Evolutionary conservation across 2,113 vertebrate species (phyloP).

Genomic region (Egretta garzetta): DNA sequence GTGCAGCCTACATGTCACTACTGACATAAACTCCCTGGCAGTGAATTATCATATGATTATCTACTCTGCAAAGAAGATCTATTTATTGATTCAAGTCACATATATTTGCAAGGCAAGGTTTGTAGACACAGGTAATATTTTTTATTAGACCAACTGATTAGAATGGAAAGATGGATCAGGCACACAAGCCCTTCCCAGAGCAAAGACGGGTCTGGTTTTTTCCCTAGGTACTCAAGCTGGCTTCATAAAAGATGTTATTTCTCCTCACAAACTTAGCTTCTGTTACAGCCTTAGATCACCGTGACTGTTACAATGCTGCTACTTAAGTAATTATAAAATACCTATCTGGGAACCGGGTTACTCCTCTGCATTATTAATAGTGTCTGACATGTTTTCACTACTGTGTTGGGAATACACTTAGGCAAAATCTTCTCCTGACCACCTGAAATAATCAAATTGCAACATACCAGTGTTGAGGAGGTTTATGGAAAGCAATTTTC

Average conservation of each 20-base stretch:
- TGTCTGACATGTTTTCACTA: not conserved
- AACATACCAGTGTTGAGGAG: not conserved
- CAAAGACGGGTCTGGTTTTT: not conserved
- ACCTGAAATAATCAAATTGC: not conserved
- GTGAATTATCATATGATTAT: slow-evolving; percentile 21
- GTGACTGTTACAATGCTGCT: not conserved
- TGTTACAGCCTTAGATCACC: not conserved
- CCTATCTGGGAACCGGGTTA: not conserved
- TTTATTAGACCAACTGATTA: slow-evolving; percentile 42
- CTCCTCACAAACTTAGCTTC: not conserved
- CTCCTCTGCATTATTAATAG: slow-evolving; percentile 10
- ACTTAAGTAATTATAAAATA: slow-evolving; percentile 23
- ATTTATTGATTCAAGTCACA: slow-evolving; percentile 41
- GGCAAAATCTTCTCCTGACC: not conserved
- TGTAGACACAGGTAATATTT: slow-evolving; percentile 37
- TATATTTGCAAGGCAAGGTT: slow-evolving; percentile 25
- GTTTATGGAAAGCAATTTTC: not conserved
- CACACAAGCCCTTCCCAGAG: not conserved
- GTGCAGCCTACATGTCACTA: not conserved
- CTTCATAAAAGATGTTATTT: not conserved
- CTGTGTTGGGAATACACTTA: not conserved
- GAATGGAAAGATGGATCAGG: not conserved
- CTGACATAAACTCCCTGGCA: slow-evolving; percentile 8
- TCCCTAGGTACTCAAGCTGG: not conserved
- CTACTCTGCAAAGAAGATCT: slow-evolving; percentile 20